Evolutionary conservation across 2,797 vertebrate species (phyloP).

Genomic region (Lates japonicus): DNA sequence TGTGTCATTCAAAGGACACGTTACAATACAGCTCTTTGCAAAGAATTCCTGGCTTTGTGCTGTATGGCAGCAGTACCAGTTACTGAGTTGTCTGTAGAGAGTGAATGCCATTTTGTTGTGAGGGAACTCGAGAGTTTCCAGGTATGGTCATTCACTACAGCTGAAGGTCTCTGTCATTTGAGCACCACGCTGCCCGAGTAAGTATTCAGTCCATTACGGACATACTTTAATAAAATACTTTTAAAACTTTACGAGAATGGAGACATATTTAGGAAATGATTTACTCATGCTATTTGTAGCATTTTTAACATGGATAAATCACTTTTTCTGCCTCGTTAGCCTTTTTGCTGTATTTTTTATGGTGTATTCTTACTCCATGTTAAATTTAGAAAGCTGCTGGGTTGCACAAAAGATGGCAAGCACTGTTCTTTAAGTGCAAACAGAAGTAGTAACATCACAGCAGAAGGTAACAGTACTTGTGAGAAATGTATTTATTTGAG

Average conservation of each 20-base stretch:
- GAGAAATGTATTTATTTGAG: neutral
- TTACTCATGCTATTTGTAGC: neutral
- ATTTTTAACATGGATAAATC: constrained; percentile 10
- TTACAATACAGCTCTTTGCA: constrained; percentile 17
- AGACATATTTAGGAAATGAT: neutral
- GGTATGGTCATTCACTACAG: neutral
- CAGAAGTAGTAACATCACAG: constrained; percentile 10
- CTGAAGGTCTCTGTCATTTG: constrained; percentile 21
- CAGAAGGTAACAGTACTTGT: constrained; percentile 15
- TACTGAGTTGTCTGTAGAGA: neutral
- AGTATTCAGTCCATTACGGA: neutral
- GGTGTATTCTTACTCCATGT: neutral
- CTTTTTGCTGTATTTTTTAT: constrained; percentile 12
- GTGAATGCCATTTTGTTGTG: neutral
- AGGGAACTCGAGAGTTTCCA: constrained; percentile 11
- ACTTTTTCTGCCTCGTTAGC: constrained; percentile 15
- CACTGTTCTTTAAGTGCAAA: constrained; percentile 19
- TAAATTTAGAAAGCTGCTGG: constrained; percentile 51
- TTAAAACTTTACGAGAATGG: neutral
- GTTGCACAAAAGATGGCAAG: constrained; percentile 29
- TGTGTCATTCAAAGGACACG: constrained; percentile 21
- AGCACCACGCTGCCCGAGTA: neutral
- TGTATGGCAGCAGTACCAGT: neutral
- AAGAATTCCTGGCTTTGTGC: constrained; percentile 27
- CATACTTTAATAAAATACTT: neutral